phyloP scores from a whole-genome alignment of 2,888 invertebrate genomes.

The Leptopilina myrica region DNA sequence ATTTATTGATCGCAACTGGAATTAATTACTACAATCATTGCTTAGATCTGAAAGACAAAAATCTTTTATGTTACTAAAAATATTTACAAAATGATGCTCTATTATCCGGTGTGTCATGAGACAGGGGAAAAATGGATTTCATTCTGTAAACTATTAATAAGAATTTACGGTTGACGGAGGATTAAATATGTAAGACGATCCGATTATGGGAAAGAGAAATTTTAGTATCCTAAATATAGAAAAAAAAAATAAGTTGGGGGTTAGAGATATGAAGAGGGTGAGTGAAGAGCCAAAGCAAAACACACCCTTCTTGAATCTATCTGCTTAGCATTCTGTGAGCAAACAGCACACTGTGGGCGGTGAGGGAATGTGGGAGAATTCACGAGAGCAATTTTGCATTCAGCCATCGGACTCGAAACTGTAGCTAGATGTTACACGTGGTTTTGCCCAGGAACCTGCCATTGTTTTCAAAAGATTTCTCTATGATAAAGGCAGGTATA shows the following conservation, averaged over 20 bases:
- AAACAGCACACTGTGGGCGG: slow-evolving; percentile 46
- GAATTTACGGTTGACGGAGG: neutral
- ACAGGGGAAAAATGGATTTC: neutral
- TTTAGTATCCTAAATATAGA: slow-evolving; percentile 45
- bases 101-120: no score
- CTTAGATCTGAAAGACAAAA: no score
- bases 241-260: slow-evolving; percentile 53
- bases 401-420: slow-evolving; percentile 30
- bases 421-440: slow-evolving; percentile 22
- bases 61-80: no score
- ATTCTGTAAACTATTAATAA: neutral
- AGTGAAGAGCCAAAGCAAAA: slow-evolving; percentile 18
- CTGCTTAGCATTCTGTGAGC: slow-evolving; percentile 53
- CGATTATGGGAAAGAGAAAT: slow-evolving; percentile 27
- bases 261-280: slow-evolving; percentile 43
- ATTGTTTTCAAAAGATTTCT: slow-evolving; percentile 33
- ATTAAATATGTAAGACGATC: slow-evolving; percentile 27
- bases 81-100: no score
- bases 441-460: slow-evolving; percentile 26
- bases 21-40: no score
- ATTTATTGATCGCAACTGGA: no score
- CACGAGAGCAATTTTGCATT: slow-evolving; percentile 35
- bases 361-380: slow-evolving; percentile 37
- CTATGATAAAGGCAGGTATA: neutral
- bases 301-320: slow-evolving; percentile 50